phyloP scores from a whole-genome alignment of 1,140 invertebrate genomes.

The Neoseiulus cucumeris region DNA sequence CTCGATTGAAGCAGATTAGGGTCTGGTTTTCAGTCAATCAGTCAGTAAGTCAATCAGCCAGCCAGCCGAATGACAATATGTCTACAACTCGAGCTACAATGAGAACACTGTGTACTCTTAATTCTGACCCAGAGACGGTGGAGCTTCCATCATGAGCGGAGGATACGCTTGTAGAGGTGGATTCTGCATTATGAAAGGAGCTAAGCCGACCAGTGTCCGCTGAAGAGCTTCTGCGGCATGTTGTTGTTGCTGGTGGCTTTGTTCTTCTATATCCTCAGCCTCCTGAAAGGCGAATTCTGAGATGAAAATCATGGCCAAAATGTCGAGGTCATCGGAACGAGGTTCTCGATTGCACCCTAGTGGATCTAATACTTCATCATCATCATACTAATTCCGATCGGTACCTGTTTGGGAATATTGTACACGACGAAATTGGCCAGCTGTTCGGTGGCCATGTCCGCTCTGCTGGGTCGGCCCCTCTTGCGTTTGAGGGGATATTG shows the following conservation, averaged over 20 bases:
- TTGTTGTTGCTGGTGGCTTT: background rate
- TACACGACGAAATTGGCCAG: slow-evolving; percentile 8
- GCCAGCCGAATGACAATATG: no score
- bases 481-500: slow-evolving; percentile 4
- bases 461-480: background rate
- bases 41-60: no score
- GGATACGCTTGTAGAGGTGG: background rate
- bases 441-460: slow-evolving; percentile 8
- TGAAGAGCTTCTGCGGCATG: background rate
- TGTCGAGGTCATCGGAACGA: background rate
- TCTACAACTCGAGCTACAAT: no score
- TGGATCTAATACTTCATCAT: no score
- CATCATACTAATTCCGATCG: no score
- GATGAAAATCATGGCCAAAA: background rate
- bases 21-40: no score
- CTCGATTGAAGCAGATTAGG: no score
- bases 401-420: slow-evolving; percentile 10
- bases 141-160: background rate
- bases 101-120: no score
- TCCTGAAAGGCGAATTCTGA: background rate
- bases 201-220: background rate
- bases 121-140: no score
- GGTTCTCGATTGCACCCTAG: background rate
- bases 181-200: slow-evolving; percentile 6
- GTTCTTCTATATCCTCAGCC: background rate